Evolutionary conservation across 2,113 vertebrate species (phyloP), one percentile per base, ranked within the genome.

Genomic region (Hippotragus niger): DNA sequence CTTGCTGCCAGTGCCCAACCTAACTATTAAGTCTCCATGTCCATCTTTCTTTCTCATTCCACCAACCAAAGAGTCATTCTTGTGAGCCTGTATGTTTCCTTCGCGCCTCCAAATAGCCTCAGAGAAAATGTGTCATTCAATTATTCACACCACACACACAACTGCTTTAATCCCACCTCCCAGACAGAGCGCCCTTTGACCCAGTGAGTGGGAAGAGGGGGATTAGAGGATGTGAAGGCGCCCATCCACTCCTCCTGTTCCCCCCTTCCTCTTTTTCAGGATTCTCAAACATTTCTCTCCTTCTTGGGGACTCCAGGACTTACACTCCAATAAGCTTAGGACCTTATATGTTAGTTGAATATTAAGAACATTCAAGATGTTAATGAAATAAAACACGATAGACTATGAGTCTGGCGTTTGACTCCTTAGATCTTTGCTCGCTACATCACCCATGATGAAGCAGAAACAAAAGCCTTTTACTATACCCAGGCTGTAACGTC

Each of bases 401-500:
- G 90, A 87, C 92, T 94, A 83, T 55, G 53, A 96, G 94, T 74
- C 94, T 14, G 45, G 16, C 60, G 98, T 80, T 62, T 76, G 85
- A 83, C 81, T 74, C 60, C 92, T 2, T 87, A 40, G 27, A 97
- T 64, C 62, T 94, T 97, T 84, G 97, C 87, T 74, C 84, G 43
- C 62, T 94, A 67, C 23, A 6, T 52, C 64, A 82, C 23, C 91
- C 43, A 82, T 45, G 58, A 93, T 96, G 95, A 97, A 83, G 55
- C 52, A 98, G 95, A 91, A 98, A 97, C 27, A 95, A 98, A 98
- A 96, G 85, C 60, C 95, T 94, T 50, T 81, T 17, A 67, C 62
- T 62, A 93, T 94, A 97, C 98, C 89, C 96, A 98, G 90, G 94
- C 87, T 90, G 90, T 93, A 47, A 96, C 58, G 40, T 92, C 89